Percentiles rank a stretch among this genome's conserved stretches.
phyloP scores from a whole-genome alignment of 37 sponge, comb jelly and placozoan genomes.

The Amphimedon queenslandica region DNA sequence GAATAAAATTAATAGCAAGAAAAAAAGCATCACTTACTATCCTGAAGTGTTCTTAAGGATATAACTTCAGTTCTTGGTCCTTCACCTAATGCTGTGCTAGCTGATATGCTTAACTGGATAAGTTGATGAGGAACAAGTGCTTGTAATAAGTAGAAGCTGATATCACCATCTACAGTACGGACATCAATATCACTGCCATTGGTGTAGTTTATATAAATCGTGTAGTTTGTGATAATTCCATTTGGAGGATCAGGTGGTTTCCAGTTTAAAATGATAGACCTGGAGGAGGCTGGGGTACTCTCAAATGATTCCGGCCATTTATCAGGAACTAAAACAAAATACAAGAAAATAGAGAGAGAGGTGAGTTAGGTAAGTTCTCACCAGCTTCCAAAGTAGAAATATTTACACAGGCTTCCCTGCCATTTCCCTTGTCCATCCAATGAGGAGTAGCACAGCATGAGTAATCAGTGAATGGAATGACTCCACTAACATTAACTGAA shows the following conservation, averaged over 20 bases:
- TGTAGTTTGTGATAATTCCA: background rate
- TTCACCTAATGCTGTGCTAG: background rate
- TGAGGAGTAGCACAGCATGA: constrained; percentile 6
- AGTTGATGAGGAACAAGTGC: background rate
- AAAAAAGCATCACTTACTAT: background rate
- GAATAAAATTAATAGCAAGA: no score
- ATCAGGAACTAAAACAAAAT: no score
- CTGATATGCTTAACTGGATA: background rate
- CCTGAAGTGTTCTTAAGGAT: background rate
- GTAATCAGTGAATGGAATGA: constrained; percentile 2
- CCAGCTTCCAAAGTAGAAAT: background rate
- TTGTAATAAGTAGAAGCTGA: background rate
- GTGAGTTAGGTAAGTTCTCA: no score
- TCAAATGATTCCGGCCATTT: no score
- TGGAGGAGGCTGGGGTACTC: no score
- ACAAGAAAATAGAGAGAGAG: no score
- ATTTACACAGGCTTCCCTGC: background rate
- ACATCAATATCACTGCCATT: background rate
- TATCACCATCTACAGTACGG: background rate
- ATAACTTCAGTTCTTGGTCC: background rate
- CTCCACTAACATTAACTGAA: background rate
- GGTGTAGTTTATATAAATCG: background rate
- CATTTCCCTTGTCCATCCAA: background rate
- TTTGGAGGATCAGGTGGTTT: background rate
- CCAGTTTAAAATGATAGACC: background rate